phyloP scores from a whole-genome alignment of 2,888 invertebrate genomes.

The Ennomos quercinarius region DNA sequence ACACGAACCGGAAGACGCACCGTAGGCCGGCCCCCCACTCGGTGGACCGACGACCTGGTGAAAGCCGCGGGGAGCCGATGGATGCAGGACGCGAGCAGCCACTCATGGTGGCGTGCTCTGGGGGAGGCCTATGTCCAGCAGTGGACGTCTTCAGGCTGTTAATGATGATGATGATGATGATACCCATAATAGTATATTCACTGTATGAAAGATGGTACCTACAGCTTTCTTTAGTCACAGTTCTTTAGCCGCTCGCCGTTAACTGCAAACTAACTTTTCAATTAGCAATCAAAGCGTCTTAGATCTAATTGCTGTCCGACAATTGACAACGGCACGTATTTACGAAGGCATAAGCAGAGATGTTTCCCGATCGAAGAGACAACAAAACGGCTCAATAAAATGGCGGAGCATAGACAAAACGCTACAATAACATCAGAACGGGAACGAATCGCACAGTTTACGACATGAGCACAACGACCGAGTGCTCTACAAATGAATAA shows the following conservation, averaged over 20 bases:
- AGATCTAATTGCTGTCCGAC: conserved; percentile 21
- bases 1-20: no score
- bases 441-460: conserved; percentile 83
- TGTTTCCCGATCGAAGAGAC: conserved; percentile 64
- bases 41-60: no score
- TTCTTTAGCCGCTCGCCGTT: background rate
- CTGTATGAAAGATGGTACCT: no score
- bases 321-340: conserved; percentile 40
- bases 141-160: no score
- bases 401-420: conserved; percentile 83
- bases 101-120: no score
- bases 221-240: background rate
- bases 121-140: no score
- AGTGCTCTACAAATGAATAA: conserved; percentile 85
- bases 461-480: conserved; percentile 83
- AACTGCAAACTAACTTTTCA: conserved; percentile 17
- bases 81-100: no score
- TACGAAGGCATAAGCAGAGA: conserved; percentile 64
- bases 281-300: conserved; percentile 27
- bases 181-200: no score
- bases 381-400: conserved; percentile 82
- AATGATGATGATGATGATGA: no score
- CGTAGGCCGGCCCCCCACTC: no score
- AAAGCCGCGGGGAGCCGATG: no score
- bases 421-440: conserved; percentile 85